Conservation (phyloP, 2,888 invertebrate species). For the Melieria crassipennis region DNA sequence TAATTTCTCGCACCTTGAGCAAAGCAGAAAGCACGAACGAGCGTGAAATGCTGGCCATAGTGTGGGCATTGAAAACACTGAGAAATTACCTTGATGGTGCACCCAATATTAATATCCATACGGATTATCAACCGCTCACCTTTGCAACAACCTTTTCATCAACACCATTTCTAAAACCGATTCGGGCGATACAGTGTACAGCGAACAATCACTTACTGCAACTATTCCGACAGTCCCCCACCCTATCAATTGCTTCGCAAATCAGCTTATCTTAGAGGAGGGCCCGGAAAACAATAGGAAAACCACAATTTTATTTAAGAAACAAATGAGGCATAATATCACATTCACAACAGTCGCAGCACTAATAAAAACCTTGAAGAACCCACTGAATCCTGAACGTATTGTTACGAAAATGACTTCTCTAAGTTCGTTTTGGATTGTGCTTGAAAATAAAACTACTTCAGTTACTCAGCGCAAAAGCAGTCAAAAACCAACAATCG, state of each 20-base stretch:
- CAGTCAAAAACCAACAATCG: too few relatives aligned
- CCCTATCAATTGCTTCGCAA: background rate
- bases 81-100: too few relatives aligned
- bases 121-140: constrained; percentile 42
- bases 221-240: background rate
- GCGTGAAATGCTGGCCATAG: too few relatives aligned
- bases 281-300: constrained; percentile 8
- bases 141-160: constrained; percentile 30
- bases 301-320: constrained; percentile 34
- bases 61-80: too few relatives aligned
- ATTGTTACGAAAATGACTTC: constrained; percentile 9
- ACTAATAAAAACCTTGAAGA: background rate
- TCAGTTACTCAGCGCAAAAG: too few relatives aligned
- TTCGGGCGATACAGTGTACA: background rate
- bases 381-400: constrained; percentile 23
- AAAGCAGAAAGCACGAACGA: too few relatives aligned
- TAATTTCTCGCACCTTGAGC: too few relatives aligned
- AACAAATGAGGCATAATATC: constrained; percentile 9
- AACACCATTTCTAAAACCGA: constrained; percentile 8
- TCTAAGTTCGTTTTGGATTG: too few relatives aligned
- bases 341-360: background rate
- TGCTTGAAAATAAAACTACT: too few relatives aligned
- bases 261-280: background rate
- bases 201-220: background rate
- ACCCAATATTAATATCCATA: constrained; percentile 10